These are phyloP conservation scores for Chironomus riparius DNA, from an alignment of 2,888 invertebrate species.

Conservation along the genomic window DNA sequence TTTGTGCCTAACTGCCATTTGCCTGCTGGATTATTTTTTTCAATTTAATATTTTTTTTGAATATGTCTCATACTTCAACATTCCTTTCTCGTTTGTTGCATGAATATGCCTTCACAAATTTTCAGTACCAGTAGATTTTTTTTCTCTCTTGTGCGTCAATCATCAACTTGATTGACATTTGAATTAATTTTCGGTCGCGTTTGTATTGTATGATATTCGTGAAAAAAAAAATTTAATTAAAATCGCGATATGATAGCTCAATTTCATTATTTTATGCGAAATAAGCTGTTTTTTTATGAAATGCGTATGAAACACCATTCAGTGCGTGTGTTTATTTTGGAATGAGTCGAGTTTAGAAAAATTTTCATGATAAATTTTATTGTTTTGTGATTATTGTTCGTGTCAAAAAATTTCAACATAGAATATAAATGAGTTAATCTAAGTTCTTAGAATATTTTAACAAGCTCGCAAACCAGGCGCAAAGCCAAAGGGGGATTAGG, in stretches of 20 bases:
- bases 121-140: not conserved
- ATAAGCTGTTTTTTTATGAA: no score
- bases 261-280: not conserved
- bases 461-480: no score
- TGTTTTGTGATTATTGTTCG: no score
- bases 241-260: constrained; percentile 1
- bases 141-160: constrained; percentile 17
- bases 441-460: no score
- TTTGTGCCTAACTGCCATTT: not conserved
- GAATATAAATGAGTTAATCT: no score
- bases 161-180: constrained; percentile 24
- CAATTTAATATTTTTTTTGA: not conserved
- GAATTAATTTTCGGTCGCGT: constrained; percentile 20
- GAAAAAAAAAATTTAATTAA: constrained; percentile 4
- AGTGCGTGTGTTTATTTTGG: not conserved
- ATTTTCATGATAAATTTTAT: no score
- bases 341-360: not conserved
- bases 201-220: not conserved
- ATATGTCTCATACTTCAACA: not conserved
- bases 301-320: no score
- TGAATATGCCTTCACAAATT: not conserved
- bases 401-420: no score
- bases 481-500: no score
- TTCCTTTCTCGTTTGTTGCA: not conserved
- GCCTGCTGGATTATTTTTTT: not conserved